These are phyloP conservation scores for Tyrannus savana DNA, from an alignment of 2,113 vertebrate species.

Conservation along the genomic window DNA sequence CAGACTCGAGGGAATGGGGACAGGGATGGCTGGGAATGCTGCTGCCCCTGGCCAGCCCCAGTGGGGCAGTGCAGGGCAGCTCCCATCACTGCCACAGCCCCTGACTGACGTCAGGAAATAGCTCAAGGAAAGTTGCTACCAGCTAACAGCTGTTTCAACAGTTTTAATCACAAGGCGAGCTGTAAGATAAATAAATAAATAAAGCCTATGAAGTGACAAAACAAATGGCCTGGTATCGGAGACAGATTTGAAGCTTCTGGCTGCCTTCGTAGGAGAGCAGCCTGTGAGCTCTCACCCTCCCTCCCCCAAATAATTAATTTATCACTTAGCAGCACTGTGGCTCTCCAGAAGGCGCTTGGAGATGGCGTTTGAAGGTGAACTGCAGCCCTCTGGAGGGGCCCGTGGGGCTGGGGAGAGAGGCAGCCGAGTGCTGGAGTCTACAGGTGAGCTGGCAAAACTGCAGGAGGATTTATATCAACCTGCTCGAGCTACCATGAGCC, in stretches of 20 bases:
- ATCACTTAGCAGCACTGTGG: conserved; percentile 17
- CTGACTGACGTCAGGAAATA: not conserved
- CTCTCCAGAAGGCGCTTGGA: not conserved
- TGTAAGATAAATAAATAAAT: conserved; percentile 67
- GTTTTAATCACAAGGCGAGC: conserved; percentile 27
- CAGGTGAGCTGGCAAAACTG: not conserved
- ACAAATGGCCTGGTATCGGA: conserved; percentile 52
- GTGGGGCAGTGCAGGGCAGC: rapidly evolving
- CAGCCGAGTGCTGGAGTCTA: not conserved
- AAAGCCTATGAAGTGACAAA: conserved; percentile 60
- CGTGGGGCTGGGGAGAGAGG: not conserved
- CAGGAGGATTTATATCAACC: not conserved
- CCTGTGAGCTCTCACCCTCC: not conserved
- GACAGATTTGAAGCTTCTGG: conserved; percentile 59
- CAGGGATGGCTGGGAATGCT: not conserved
- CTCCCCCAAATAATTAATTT: conserved; percentile 64
- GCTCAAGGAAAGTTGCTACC: not conserved
- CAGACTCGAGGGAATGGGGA: not conserved
- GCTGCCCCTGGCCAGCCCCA: not conserved
- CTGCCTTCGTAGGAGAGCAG: conserved; percentile 41
- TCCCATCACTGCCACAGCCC: not conserved
- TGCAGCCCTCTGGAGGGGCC: not conserved
- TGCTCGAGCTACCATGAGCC: not conserved
- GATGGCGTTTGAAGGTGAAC: conserved; percentile 1
- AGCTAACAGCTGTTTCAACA: conserved; percentile 58